These are phyloP conservation scores for Umimayanthus chanpuru DNA, from an alignment of 92 coral and sea anemone genomes.

Conservation along the genomic window DNA sequence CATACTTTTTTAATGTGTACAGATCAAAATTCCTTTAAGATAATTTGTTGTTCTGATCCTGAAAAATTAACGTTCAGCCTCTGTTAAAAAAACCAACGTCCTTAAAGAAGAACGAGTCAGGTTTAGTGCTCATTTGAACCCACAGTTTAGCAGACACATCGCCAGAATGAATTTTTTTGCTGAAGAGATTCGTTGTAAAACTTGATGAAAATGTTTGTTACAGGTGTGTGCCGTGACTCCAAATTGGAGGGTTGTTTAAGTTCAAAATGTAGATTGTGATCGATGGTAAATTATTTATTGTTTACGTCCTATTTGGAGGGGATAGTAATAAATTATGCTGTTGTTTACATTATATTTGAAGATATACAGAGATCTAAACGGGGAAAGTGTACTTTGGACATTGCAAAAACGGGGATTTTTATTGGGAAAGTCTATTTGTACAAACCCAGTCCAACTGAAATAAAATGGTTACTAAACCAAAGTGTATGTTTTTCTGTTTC, in stretches of 20 bases:
- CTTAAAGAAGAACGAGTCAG: no score
- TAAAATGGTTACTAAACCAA: not conserved
- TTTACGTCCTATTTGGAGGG: not conserved
- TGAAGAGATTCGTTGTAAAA: not conserved
- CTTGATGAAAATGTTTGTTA: not conserved
- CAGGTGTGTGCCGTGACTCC: not conserved
- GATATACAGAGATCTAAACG: not conserved
- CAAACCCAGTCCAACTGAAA: not conserved
- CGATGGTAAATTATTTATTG: no score
- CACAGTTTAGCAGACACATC: no score
- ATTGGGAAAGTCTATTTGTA: not conserved
- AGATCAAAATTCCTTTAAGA: no score
- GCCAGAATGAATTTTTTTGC: not conserved
- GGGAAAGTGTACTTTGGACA: not conserved
- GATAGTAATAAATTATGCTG: not conserved
- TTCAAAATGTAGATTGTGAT: not conserved
- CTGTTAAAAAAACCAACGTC: no score
- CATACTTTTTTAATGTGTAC: no score
- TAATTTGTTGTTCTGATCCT: no score
- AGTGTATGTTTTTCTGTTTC: not conserved
- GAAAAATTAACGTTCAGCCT: no score
- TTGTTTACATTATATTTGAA: not conserved
- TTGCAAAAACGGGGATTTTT: not conserved
- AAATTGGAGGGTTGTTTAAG: not conserved
- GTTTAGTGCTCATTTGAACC: no score